A percentile compares a stretch with the other conserved stretches of the same genome.
These are phyloP conservation scores for Heliconius ismenius DNA, from an alignment of 2,888 invertebrate genomes.

Conservation along the genomic window DNA sequence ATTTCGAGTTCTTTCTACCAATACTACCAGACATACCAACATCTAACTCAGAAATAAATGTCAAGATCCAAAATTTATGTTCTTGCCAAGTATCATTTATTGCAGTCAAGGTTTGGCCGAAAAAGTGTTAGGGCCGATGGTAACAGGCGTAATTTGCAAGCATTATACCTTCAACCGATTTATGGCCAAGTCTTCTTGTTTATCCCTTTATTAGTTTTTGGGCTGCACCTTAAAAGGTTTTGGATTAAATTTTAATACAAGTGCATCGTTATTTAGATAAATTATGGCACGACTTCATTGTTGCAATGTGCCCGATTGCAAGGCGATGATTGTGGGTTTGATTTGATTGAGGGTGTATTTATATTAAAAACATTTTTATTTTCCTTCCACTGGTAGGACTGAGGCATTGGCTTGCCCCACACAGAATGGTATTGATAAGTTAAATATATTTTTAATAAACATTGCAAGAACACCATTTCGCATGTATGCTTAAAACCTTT, in stretches of 20 bases:
- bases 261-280: conserved; percentile 33
- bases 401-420: not conserved
- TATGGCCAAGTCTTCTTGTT: conserved; percentile 45
- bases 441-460: not conserved
- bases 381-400: not conserved
- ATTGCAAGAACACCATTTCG: not conserved
- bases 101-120: conserved; percentile 56
- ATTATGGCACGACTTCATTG: not conserved
- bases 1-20: not conserved
- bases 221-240: conserved; percentile 44
- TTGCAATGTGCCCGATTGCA: not conserved
- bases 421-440: not conserved
- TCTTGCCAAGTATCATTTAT: conserved; percentile 46
- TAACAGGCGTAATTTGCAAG: conserved; percentile 62
- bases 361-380: not conserved
- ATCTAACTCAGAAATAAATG: conserved; percentile 52
- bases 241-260: conserved; percentile 44
- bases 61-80: conserved; percentile 61
- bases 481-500: not conserved
- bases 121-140: conserved; percentile 50
- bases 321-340: not conserved
- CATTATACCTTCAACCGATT: conserved; percentile 52
- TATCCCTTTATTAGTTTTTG: conserved; percentile 47
- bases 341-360: not conserved
- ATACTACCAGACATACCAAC: not conserved